phyloP scores from a whole-genome alignment of 2,888 invertebrate species.

The Lampropteryx suffumata region DNA sequence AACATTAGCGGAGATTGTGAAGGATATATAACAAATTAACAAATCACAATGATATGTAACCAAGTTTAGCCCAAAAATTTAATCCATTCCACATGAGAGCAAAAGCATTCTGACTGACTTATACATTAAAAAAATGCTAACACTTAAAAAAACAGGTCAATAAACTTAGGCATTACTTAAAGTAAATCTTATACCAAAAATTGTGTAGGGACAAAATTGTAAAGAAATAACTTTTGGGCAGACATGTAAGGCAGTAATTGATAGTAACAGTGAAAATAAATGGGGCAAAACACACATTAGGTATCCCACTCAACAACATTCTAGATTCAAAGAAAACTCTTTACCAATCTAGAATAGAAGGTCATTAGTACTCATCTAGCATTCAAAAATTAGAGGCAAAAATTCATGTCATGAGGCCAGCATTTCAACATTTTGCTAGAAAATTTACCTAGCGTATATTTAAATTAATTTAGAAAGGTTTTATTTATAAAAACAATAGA shows the following conservation, averaged over 20 bases:
- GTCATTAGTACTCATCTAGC: constrained; percentile 39
- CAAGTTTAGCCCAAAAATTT: constrained; percentile 19
- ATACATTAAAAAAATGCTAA: constrained; percentile 74
- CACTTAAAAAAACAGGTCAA: constrained; percentile 73
- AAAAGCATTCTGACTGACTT: constrained; percentile 68
- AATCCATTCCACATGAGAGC: constrained; percentile 42
- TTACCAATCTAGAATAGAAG: constrained; percentile 31
- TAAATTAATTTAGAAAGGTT: constrained; percentile 43
- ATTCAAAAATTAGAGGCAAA: constrained; percentile 33
- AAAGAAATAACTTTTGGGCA: constrained; percentile 42
- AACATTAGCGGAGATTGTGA: neutral
- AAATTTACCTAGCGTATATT: constrained; percentile 39
- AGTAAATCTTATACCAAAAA: constrained; percentile 68
- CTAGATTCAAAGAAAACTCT: constrained; percentile 24
- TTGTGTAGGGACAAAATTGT: constrained; percentile 44
- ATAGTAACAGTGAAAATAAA: constrained; percentile 28
- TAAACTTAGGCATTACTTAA: constrained; percentile 80
- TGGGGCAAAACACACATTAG: constrained; percentile 37
- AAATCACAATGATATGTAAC: constrained; percentile 5
- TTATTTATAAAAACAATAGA: constrained; percentile 49
- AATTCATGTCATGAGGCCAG: constrained; percentile 30
- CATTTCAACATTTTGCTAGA: constrained; percentile 34
- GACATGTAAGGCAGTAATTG: constrained; percentile 33
- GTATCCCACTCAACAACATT: constrained; percentile 17
- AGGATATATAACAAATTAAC: constrained; percentile 1